Conservation (phyloP, 1,140 invertebrate genomes). For the Andricus grossulariae region DNA sequence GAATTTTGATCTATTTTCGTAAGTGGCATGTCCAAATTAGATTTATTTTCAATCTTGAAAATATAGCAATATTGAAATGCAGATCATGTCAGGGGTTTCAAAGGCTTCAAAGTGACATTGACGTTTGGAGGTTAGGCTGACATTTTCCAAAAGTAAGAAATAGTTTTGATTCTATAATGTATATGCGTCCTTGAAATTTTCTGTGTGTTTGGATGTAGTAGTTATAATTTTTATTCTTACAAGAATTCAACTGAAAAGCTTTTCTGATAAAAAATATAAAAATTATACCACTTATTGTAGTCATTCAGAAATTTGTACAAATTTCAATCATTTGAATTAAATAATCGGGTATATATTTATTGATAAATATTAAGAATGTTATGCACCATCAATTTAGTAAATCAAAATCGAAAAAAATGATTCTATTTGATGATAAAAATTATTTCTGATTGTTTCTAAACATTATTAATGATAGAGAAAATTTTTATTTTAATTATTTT, state of each 20-base stretch:
- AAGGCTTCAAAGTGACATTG: slow-evolving; percentile 1
- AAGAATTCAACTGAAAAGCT: background rate
- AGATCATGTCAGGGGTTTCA: background rate
- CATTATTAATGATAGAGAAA: too few relatives aligned
- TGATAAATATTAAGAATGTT: background rate
- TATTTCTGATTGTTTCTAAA: too few relatives aligned
- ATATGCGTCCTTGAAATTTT: background rate
- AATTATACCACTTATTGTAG: background rate
- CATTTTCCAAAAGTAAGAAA: too few relatives aligned
- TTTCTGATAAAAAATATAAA: background rate
- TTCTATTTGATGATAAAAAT: too few relatives aligned
- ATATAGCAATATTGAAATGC: too few relatives aligned
- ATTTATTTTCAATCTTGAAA: too few relatives aligned
- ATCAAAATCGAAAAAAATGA: background rate
- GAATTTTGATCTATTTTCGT: too few relatives aligned
- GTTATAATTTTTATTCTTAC: background rate
- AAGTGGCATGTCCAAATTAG: too few relatives aligned
- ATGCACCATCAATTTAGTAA: too few relatives aligned
- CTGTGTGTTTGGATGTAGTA: background rate
- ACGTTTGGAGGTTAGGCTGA: slow-evolving; percentile 4
- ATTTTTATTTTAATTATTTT: too few relatives aligned
- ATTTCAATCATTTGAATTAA: background rate
- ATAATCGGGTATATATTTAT: background rate
- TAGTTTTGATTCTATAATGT: background rate
- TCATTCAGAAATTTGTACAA: background rate